Conservation (phyloP, 2,113 vertebrate species). For the Conger conger region DNA sequence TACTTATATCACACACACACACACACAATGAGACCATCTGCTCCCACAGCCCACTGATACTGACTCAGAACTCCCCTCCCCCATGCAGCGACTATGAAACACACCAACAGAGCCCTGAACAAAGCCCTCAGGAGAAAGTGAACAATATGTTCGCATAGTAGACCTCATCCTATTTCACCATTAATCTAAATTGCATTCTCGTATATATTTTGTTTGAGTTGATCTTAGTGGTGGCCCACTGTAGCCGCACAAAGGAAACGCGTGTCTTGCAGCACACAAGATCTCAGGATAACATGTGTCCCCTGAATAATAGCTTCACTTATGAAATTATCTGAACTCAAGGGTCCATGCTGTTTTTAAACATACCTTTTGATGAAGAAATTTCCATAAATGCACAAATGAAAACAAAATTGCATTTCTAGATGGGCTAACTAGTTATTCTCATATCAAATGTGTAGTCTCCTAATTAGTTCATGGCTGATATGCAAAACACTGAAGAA, state of each 20-base stretch:
- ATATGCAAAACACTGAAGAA: not conserved
- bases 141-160: not conserved
- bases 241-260: no score
- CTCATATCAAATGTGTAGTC: not conserved
- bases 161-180: not conserved
- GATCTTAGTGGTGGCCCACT: not conserved
- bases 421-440: not conserved
- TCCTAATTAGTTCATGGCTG: not conserved
- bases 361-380: not conserved
- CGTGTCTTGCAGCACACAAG: not conserved
- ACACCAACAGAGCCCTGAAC: not conserved
- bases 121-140: slow-evolving; percentile 3
- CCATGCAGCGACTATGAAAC: not conserved
- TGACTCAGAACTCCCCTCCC: slow-evolving; percentile 1
- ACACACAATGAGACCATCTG: slow-evolving; percentile 3
- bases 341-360: not conserved
- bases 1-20: not conserved
- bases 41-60: not conserved
- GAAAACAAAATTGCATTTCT: not conserved
- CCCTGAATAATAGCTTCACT: not conserved
- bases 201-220: not conserved
- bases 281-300: not conserved
- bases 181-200: not conserved
- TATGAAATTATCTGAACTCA: not conserved
- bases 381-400: not conserved